These are phyloP conservation scores for Lobophora halterata DNA, from an alignment of 2,888 invertebrate genomes.

Conservation along the genomic window DNA sequence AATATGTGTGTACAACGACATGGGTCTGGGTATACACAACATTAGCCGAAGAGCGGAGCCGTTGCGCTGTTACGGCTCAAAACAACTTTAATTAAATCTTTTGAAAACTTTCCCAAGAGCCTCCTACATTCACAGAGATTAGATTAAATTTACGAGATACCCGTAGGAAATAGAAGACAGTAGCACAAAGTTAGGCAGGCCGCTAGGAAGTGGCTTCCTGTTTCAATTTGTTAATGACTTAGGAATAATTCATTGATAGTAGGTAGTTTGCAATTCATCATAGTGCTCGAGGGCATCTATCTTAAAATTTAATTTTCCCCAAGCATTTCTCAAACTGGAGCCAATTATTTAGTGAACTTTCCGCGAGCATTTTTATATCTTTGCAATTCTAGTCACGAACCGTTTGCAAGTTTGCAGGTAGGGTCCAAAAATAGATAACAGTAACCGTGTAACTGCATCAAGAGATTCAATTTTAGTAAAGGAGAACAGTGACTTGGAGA, in stretches of 20 bases:
- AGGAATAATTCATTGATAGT: background rate
- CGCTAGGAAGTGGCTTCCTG: background rate
- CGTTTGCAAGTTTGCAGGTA: slow-evolving; percentile 27
- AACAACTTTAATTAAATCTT: slow-evolving; percentile 31
- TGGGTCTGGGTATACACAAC: slow-evolving; percentile 4
- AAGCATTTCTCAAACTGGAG: slow-evolving; percentile 11
- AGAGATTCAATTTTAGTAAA: slow-evolving; percentile 23
- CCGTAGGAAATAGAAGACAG: background rate
- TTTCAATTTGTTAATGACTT: slow-evolving; percentile 5
- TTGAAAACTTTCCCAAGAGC: slow-evolving; percentile 24
- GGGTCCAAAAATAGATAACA: slow-evolving; percentile 23
- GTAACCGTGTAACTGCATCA: slow-evolving; percentile 19
- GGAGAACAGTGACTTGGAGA: slow-evolving; percentile 7
- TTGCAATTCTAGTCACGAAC: slow-evolving; percentile 29
- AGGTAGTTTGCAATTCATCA: background rate
- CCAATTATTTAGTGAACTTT: slow-evolving; percentile 22
- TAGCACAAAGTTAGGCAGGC: background rate
- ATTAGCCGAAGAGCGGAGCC: slow-evolving; percentile 9
- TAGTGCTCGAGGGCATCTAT: background rate
- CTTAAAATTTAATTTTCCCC: slow-evolving; percentile 12
- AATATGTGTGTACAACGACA: slow-evolving; percentile 5
- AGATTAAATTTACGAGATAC: slow-evolving; percentile 22
- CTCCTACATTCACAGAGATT: slow-evolving; percentile 19
- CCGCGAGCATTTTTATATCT: slow-evolving; percentile 16
- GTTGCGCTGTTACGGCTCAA: slow-evolving; percentile 17